Base-by-base conservation (phyloP, 2,113 vertebrate genomes). In the Xenus cinereus region DNA sequence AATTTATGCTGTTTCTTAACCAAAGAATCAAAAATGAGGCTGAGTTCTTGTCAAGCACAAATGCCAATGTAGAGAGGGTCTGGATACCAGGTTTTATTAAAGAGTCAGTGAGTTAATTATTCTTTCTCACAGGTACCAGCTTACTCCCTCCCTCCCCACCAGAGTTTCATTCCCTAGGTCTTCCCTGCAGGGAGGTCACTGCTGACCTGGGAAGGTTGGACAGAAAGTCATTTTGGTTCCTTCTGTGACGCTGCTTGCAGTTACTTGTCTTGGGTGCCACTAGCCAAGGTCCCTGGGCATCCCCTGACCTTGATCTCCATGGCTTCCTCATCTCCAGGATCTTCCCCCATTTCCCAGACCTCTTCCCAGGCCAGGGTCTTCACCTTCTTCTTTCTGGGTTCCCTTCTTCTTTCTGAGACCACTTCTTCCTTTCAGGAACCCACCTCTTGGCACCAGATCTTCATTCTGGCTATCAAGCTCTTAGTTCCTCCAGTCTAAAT, bases 151-250 rank as follows among this genome's bases (percentile, higher is more conserved):
- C 9, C 12, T 56, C 21, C 30, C 23, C 3, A 2, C 4, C 20
- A 74, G 8, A 13, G 71, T 41, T 82, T 60, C 4, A 41, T 35
- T 60, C 27, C 24, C n/a, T 33, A n/a, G 23, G 27, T 74, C 26
- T 62, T 77, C 69, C 10, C 48, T 63, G 28, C 14, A 27, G 12
- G 8, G 20, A 33, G 4, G 9, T 63, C 22, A 10, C 37, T 28
- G 23, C 20, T 37, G 45, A 4, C 30, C n/a, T 30, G 14, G 68
- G 23, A 50, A 33, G 8, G 4, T 3, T 69, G 28, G 32, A 3
- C 39, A 64, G n/a, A 64, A 81, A 41, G 24, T 64, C 0, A 0
- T 26, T 16, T 24, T 9, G 1, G 8, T n/a, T 71, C 35, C 51
- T 89, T 17, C 35, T 71, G 33, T 28, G 26, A 41, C 24, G 16